These are phyloP conservation scores for Scaptomyza polygonia DNA, from an alignment of 2,888 invertebrate species.

Conservation along the genomic window DNA sequence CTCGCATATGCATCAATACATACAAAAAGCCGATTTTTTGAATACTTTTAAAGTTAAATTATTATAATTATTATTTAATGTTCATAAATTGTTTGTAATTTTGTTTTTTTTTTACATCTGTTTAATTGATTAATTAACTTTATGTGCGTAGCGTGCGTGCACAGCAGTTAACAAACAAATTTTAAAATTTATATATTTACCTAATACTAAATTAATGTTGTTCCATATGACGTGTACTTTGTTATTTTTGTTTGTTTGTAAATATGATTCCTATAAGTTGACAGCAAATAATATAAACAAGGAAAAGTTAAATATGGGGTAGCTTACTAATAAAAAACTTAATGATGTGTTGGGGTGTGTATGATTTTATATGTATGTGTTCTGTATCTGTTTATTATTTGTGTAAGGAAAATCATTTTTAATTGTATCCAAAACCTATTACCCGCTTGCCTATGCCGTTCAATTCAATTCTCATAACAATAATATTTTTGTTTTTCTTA, in stretches of 20 bases:
- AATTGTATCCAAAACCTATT: conserved; percentile 47
- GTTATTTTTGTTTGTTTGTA: conserved; percentile 15
- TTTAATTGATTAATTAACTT: conserved; percentile 41
- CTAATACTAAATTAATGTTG: conserved; percentile 48
- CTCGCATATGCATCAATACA: conserved; percentile 26
- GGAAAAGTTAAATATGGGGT: conserved; percentile 44
- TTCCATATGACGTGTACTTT: conserved; percentile 44
- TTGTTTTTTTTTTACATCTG: conserved; percentile 27
- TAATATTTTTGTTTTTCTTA: conserved; percentile 47
- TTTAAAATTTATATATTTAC: conserved; percentile 36
- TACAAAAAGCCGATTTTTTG: conserved; percentile 5
- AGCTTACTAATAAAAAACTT: conserved; percentile 33
- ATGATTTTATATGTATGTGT: conserved; percentile 20
- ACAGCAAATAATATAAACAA: conserved; percentile 54
- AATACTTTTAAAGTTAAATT: conserved; percentile 17
- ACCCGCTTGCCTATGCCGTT: conserved; percentile 59
- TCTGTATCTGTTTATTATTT: conserved; percentile 26
- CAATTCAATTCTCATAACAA: conserved; percentile 55
- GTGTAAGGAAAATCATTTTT: conserved; percentile 60
- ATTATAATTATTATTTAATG: conserved; percentile 10
- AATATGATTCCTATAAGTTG: conserved; percentile 49
- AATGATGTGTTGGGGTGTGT: conserved; percentile 38
- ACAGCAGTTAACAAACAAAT: conserved; percentile 67
- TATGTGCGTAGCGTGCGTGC: conserved; percentile 57
- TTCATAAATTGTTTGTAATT: conserved; percentile 34